phyloP scores from a whole-genome alignment of 2,888 invertebrate species.

The Tricholauxania praeusta region DNA sequence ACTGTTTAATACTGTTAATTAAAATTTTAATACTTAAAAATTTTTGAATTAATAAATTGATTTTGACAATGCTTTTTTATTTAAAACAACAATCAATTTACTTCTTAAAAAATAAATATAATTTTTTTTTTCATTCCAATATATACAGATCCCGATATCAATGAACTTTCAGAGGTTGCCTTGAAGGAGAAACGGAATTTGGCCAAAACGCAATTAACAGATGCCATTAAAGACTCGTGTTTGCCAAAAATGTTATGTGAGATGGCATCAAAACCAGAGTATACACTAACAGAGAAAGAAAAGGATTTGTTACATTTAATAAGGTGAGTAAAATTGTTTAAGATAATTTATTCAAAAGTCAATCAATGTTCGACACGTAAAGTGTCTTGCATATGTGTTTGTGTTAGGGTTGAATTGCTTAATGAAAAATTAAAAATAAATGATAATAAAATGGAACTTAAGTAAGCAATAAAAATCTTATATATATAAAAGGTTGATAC shows the following conservation, averaged over 20 bases:
- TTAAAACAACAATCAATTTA: too few species aligned
- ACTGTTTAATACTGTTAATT: too few species aligned
- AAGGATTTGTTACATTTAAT: slow-evolving; percentile 64
- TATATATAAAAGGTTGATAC: too few species aligned
- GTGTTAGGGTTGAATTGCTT: too few species aligned
- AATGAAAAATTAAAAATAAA: too few species aligned
- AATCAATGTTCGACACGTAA: too few species aligned
- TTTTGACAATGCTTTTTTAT: too few species aligned
- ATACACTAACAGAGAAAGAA: slow-evolving; percentile 65
- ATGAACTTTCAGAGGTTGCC: slow-evolving; percentile 59
- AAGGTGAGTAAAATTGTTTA: slow-evolving; percentile 54
- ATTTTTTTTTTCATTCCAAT: slow-evolving; percentile 24
- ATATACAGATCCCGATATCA: slow-evolving; percentile 56
- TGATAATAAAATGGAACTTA: too few species aligned
- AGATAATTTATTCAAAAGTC: neutral
- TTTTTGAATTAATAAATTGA: too few species aligned
- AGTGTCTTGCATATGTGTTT: too few species aligned
- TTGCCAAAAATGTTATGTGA: slow-evolving; percentile 68
- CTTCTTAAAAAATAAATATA: neutral
- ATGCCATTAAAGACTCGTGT: slow-evolving; percentile 66
- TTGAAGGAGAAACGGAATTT: slow-evolving; percentile 51
- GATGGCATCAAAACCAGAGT: slow-evolving; percentile 66
- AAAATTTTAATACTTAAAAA: too few species aligned
- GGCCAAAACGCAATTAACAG: slow-evolving; percentile 61
- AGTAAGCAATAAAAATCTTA: too few species aligned